Evolutionary conservation across 64 coral and sea anemone species (phyloP), one percentile per base, ranked within the genome.

Genomic region (Montipora foliosa): DNA sequence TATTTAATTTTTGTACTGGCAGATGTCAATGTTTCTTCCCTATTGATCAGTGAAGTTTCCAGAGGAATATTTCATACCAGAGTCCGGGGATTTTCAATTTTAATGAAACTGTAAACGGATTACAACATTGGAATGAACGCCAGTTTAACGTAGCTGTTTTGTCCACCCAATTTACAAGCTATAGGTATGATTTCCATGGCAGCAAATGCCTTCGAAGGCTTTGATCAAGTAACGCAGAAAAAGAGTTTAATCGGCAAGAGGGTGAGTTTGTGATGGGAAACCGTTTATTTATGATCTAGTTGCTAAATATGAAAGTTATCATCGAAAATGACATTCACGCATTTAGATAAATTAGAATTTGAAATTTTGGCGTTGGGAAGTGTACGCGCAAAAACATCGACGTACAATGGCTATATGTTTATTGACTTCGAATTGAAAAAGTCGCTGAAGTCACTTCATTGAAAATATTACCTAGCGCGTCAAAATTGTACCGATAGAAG

Each of bases 1-100:
- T 86, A 86, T 86, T 86, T 86, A 86, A 86, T 86, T 86, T 84
- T 86, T 72, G 37, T n/a, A 19, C 47, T 86, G 46, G 82, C 82
- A 86, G 82, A 86, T 86, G 82, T 86, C 82, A 50, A 12, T 64
- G 67, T 15, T 86, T 62, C 37, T 8, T 86, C 45, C 64, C 15
- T 50, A 37, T 8, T 86, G 66, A 86, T 86, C 82, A 67, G 67
- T 50, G 47, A 86, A 86, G 70, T 61, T 86, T 67, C 44, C 19
- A 51, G 46, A 21, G 11, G 53, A 37, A 21, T 29, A 86, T 47
- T 49, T 71, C 47, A 86, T 72, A 45, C 44, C 60, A 6, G 45
- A 11, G 47, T 21, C 82, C 47, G 66, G 17, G 10, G 61, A 48
- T 44, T 72, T 57, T 82, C 55, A 62, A 19, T 82, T 71, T 82